Evolutionary conservation across 2,797 vertebrate species (phyloP), one percentile per base, ranked within the genome.

Genomic region (Xerus rutilus): DNA sequence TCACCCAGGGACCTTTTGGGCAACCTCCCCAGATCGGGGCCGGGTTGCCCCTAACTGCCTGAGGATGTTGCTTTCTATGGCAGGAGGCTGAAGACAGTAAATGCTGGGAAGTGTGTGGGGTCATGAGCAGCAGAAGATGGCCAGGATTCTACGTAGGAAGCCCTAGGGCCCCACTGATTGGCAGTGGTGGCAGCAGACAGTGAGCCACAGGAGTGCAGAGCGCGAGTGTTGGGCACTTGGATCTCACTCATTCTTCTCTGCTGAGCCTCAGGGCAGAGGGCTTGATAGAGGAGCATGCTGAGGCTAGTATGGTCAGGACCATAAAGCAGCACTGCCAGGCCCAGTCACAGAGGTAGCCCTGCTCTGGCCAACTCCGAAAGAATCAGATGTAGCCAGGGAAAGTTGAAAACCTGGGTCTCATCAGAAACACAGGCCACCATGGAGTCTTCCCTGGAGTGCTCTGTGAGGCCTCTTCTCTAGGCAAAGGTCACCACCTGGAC

Each of bases 381-480:
- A 18, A 54, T 13, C 39, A 28, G 79, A 32, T 0, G 0, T 12
- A 65, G 74, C 8, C 79, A 73, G 54, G 15, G 64, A 72, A 74
- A 21, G 25, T 2, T 20, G 77, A 17, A 86, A 79, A 28, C 20
- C 23, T 1, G 0, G n/a, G 35, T 39, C 72, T 1, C 0, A 3
- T 18, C 32, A 32, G 91, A 18, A 32, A 73, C 30, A 32, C 62
- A 52, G 9, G 15, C 15, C 39, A n/a, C 65, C 18, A 23, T 7
- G 45, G 39, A 12, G 25, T n/a, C n/a, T 47, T 86, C n/a, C 45
- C 47, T 6, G 35, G 54, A 39, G 5, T 25, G 6, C 59, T 72
- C 35, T 20, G 1, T 0, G 30, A 39, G 25, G 72, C 15, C 57
- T 69, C 35, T 10, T 1, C 23, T 49, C 0, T 23, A 4, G 25